phyloP scores from a whole-genome alignment of 2,113 vertebrate genomes.

The Cryptomyrus ogoouensis region DNA sequence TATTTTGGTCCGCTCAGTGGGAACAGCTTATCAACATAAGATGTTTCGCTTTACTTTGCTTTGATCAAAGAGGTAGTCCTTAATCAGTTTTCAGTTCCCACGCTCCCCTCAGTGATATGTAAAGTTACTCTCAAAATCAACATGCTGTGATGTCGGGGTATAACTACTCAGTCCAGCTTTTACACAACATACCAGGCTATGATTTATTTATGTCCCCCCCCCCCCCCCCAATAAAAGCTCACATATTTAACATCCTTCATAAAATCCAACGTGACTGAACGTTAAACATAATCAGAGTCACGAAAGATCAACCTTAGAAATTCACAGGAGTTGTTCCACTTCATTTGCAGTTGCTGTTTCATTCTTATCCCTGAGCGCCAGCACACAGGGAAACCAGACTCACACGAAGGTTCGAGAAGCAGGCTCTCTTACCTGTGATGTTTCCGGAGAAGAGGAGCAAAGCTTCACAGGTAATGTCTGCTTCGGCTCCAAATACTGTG shows the following conservation, averaged over 20 bases:
- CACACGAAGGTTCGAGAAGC: not conserved
- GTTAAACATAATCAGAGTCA: not conserved
- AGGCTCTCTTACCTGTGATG: constrained; percentile 46
- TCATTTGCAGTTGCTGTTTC: not conserved
- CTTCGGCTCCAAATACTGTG: constrained; percentile 34
- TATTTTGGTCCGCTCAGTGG: not conserved
- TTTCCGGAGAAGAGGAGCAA: constrained; percentile 50
- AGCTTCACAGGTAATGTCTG: constrained; percentile 55
- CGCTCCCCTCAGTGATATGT: not conserved
- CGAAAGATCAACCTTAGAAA: not conserved
- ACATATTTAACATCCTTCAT: not conserved
- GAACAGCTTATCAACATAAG: not conserved
- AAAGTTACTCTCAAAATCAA: not conserved
- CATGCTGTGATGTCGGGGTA: not conserved
- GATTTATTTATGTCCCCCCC: not conserved
- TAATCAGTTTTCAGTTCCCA: not conserved
- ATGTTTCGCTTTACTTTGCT: not conserved
- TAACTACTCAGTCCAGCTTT: not conserved
- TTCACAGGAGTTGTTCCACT: not conserved
- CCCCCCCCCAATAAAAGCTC: not conserved
- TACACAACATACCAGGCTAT: not conserved
- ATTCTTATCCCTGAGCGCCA: not conserved
- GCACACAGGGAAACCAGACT: not conserved
- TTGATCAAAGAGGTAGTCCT: not conserved
- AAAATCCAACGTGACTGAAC: not conserved